Conservation (phyloP, 2,797 vertebrate genomes). For the Pachyuromys duprasi region DNA sequence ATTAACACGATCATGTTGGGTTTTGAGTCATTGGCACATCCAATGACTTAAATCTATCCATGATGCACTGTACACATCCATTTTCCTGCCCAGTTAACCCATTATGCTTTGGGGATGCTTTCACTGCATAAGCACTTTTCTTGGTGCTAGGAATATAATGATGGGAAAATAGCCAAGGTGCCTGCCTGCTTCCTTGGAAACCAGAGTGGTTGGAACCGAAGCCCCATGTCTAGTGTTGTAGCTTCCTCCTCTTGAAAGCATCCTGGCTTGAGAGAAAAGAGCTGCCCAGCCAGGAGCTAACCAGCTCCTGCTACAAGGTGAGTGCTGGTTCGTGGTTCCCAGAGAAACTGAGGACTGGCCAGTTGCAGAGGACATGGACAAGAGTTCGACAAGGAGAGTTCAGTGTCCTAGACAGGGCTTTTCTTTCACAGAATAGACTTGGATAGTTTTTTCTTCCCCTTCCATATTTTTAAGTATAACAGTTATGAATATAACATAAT, state of each 20-base stretch:
- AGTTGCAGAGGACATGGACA: not conserved
- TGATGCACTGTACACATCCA: not conserved
- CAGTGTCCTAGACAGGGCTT: not conserved
- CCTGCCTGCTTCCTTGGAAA: not conserved
- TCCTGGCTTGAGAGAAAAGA: not conserved
- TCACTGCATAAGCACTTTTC: not conserved
- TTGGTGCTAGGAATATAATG: not conserved
- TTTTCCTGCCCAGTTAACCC: not conserved
- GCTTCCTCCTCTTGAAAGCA: not conserved
- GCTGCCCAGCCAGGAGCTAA: not conserved
- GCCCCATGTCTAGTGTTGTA: not conserved
- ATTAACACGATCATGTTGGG: not conserved
- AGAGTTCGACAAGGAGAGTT: not conserved
- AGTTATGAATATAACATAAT: constrained; percentile 28
- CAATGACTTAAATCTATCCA: too few species aligned
- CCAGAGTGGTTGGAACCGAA: not conserved
- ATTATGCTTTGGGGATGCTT: fast-evolving
- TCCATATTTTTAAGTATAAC: constrained; percentile 21
- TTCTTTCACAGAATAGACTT: not conserved
- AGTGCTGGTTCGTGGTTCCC: not conserved
- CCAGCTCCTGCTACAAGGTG: not conserved
- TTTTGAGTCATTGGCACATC: not conserved
- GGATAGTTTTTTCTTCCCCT: not conserved
- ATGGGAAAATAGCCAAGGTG: not conserved
- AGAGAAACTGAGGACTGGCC: not conserved